phyloP scores from a whole-genome alignment of 2,113 vertebrate genomes.

The Nerophis ophidion region DNA sequence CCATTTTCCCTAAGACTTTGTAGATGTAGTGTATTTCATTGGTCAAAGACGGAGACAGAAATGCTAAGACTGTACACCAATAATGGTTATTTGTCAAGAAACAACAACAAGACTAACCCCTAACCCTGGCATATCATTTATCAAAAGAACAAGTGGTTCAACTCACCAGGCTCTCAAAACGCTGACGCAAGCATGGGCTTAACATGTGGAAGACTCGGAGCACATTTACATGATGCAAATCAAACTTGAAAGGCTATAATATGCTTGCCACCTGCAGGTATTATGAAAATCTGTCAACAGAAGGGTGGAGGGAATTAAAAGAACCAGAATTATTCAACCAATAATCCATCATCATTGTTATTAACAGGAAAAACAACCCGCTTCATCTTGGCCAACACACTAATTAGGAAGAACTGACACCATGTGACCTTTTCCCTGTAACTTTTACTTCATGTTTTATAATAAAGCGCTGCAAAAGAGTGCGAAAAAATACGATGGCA shows the following conservation, averaged over 20 bases:
- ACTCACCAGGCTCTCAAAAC: neutral
- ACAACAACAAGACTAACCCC: too few species aligned
- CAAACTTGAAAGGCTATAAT: too few species aligned
- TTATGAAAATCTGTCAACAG: constrained; percentile 9
- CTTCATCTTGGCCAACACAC: constrained; percentile 17
- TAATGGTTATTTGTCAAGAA: neutral
- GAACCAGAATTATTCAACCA: constrained; percentile 11
- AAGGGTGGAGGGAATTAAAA: neutral
- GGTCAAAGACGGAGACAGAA: neutral
- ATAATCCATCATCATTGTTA: constrained; percentile 17
- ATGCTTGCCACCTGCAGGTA: neutral
- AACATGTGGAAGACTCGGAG: too few species aligned
- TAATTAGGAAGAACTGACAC: constrained; percentile 30
- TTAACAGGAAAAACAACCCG: constrained; percentile 22
- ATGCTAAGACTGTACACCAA: neutral
- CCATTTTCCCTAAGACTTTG: neutral
- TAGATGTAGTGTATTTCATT: neutral
- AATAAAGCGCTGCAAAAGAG: constrained; percentile 17
- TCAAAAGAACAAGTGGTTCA: neutral
- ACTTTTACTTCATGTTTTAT: constrained; percentile 34
- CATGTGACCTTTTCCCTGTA: constrained; percentile 27
- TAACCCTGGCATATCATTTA: neutral
- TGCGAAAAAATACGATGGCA: constrained; percentile 1
- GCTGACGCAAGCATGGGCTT: too few species aligned
- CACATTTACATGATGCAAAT: too few species aligned